Conservation (phyloP, 1,140 invertebrate genomes). For the Nebria ingens region DNA sequence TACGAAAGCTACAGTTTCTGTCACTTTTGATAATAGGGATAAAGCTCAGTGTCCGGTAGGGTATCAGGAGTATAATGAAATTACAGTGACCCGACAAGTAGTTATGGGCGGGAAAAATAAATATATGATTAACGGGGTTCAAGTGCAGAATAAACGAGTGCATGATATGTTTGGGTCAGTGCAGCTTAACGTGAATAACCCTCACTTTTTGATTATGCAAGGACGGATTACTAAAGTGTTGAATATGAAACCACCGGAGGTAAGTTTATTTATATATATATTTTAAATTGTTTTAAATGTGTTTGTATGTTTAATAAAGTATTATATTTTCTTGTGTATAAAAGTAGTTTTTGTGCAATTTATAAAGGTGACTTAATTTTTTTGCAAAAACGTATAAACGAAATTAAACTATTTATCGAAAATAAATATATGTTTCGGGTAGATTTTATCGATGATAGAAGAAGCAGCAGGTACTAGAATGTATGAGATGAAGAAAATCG, state of each 20-base stretch:
- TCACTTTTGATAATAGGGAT: constrained; percentile 91
- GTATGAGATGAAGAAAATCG: constrained; percentile 91
- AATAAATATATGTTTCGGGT: constrained; percentile 11
- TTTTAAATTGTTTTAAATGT: too few species aligned
- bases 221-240: constrained; percentile 98
- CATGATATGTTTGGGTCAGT: constrained; percentile 93
- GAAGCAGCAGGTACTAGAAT: constrained; percentile 97
- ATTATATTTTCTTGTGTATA: constrained; percentile 25
- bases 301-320: constrained; percentile 12
- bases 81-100: constrained; percentile 84
- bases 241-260: constrained; percentile 97
- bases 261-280: constrained; percentile 32
- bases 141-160: constrained; percentile 80
- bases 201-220: constrained; percentile 99
- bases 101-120: constrained; percentile 79
- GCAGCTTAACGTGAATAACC: constrained; percentile 97
- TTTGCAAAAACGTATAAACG: too few species aligned
- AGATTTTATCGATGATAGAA: constrained; percentile 97
- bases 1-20: constrained; percentile 90
- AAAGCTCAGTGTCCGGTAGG: constrained; percentile 76
- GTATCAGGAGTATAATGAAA: constrained; percentile 87
- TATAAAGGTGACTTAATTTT: too few species aligned
- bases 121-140: constrained; percentile 90
- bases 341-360: too few species aligned
- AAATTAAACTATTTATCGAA: not conserved